Conservation (phyloP, 2,797 vertebrate genomes). For the Microcaecilia unicolor region DNA sequence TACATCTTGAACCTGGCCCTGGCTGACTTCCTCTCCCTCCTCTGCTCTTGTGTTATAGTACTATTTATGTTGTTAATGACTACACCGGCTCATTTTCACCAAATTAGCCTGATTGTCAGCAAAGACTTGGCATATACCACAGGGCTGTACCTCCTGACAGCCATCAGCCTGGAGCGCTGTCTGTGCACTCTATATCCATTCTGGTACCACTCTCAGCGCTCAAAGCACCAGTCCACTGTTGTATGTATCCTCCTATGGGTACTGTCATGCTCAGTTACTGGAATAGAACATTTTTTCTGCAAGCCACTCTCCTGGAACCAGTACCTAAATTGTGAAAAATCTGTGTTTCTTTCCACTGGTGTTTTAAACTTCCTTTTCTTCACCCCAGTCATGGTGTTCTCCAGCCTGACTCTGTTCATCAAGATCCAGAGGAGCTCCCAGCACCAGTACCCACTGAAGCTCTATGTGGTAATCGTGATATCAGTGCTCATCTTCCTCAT, state of each 20-base stretch:
- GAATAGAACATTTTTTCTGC: constrained; percentile 1
- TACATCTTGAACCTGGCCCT: constrained; percentile 3
- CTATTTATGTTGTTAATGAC: neutral
- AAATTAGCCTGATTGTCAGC: too few species aligned
- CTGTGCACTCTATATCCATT: constrained; percentile 21
- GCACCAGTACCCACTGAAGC: neutral
- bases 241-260: constrained; percentile 20
- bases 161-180: constrained; percentile 35
- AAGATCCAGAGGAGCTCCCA: neutral
- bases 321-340: neutral
- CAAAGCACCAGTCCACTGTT: neutral
- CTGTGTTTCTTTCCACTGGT: constrained; percentile 2
- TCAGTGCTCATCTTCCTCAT: neutral
- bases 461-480: constrained; percentile 3
- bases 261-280: neutral
- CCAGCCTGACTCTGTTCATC: neutral
- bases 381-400: constrained; percentile 1
- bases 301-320: accelerated
- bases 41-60: constrained; percentile 24
- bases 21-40: constrained; percentile 6
- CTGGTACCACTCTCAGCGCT: constrained; percentile 19
- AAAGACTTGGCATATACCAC: constrained; percentile 10
- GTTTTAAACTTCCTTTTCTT: neutral
- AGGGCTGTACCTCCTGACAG: constrained; percentile 21
- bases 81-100: too few species aligned